Evolutionary conservation across 1,140 invertebrate genomes (phyloP), one percentile per base, ranked within the genome.

Genomic region (Prorops nasuta): DNA sequence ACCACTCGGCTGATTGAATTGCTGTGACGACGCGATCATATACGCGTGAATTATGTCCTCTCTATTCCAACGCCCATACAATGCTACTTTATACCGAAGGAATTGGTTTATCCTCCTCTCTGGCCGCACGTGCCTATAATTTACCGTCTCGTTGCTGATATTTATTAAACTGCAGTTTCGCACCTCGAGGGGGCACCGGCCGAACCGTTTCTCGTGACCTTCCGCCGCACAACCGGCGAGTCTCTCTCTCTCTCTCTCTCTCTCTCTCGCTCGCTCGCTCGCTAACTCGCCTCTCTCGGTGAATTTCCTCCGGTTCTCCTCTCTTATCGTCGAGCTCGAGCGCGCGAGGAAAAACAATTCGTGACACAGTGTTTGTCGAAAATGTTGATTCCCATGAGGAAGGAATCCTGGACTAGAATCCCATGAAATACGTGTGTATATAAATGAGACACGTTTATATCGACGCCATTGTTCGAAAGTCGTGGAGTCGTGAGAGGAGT

Each of bases 381-480:
- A n/a, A n/a, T n/a, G n/a, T n/a, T n/a, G n/a, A n/a, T n/a, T n/a
- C n/a, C n/a, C n/a, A n/a, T n/a, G n/a, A n/a, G n/a, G n/a, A n/a
- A n/a, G n/a, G n/a, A n/a, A n/a, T n/a, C n/a, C n/a, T n/a, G n/a
- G n/a, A n/a, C n/a, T n/a, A n/a, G n/a, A n/a, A n/a, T n/a, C n/a
- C n/a, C 34, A 41, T 32, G 56, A 56, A 64, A 64, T 66, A 66
- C 62, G 64, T 68, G 66, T 68, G 66, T 68, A 68, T 68, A 68
- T 68, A 67, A 69, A 69, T 69, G 67, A 69, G 67, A 69, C 67
- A 69, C 67, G 66, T 69, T 66, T 69, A n/a, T n/a, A 69, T 69
- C 65, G 67, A 66, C 67, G 67, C 67, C 67, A 69, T 69, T 69
- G 67, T 69, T 68, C 67, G 60, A 58, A 57, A 67, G 64, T 68